Percentiles rank a stretch among this genome's conserved stretches.
Conservation (phyloP, 2,888 invertebrate genomes). For the Harpalus rufipes region DNA sequence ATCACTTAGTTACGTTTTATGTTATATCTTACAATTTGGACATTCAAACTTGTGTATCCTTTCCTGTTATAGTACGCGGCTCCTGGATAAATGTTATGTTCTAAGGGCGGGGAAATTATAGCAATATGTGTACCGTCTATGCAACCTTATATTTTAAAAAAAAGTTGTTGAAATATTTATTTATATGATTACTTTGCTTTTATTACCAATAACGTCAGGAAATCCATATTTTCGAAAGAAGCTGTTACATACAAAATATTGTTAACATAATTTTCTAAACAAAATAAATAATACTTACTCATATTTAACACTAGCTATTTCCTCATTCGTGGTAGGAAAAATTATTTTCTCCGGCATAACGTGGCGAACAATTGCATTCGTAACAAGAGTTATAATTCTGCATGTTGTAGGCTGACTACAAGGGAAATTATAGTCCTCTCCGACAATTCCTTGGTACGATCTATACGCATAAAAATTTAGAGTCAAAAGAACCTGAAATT, state of each 20-base stretch:
- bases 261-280: neutral
- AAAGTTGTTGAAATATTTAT: too few relatives aligned
- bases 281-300: constrained; percentile 6
- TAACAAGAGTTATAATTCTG: neutral
- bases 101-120: constrained; percentile 58
- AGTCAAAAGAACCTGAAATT: neutral
- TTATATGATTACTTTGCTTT: too few relatives aligned
- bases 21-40: constrained; percentile 55
- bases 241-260: neutral
- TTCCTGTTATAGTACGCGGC: constrained; percentile 63
- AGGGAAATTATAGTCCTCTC: constrained; percentile 3
- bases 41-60: constrained; percentile 65
- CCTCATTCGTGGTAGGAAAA: neutral
- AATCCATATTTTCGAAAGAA: neutral
- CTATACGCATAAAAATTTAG: constrained; percentile 22
- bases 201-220: neutral
- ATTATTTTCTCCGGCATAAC: neutral
- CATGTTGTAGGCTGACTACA: constrained; percentile 20
- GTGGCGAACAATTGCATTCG: neutral
- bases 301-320: neutral
- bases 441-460: neutral
- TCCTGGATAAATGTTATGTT: constrained; percentile 59
- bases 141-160: too few relatives aligned
- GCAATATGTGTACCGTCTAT: constrained; percentile 66
- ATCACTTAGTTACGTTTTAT: too few relatives aligned